A percentile compares a stretch with the other conserved stretches of the same genome.
Conservation (phyloP, 1,140 invertebrate genomes). For the Caenorhabditis latens region DNA sequence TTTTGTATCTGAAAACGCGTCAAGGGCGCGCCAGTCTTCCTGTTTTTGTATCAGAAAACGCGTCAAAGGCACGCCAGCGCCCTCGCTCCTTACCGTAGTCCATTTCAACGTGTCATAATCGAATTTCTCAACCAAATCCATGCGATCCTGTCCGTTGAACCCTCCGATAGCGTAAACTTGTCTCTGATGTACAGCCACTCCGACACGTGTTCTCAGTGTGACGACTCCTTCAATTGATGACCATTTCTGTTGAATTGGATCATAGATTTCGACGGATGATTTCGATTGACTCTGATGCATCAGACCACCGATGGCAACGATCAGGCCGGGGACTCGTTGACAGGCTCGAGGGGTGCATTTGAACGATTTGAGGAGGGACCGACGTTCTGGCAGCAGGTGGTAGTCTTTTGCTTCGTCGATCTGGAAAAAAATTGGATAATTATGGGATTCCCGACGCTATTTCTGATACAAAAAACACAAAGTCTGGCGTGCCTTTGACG, state of each 20-base stretch:
- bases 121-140: slow-evolving; percentile 90
- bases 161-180: slow-evolving; percentile 80
- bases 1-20: too few relatives aligned
- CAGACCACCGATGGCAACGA: slow-evolving; percentile 89
- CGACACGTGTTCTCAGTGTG: slow-evolving; percentile 87
- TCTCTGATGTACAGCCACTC: slow-evolving; percentile 83
- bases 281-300: slow-evolving; percentile 82
- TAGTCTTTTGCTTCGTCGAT: slow-evolving; percentile 87
- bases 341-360: slow-evolving; percentile 85
- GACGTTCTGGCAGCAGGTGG: slow-evolving; percentile 87
- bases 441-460: neutral
- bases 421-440: slow-evolving; percentile 23
- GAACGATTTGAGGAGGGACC: slow-evolving; percentile 84
- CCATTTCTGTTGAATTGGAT: slow-evolving; percentile 85
- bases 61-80: slow-evolving; percentile 79
- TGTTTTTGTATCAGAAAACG: too few relatives aligned
- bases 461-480: too few relatives aligned
- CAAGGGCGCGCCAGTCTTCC: too few relatives aligned
- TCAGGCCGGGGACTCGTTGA: slow-evolving; percentile 84
- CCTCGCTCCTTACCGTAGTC: slow-evolving; percentile 87
- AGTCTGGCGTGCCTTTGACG: too few relatives aligned
- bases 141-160: slow-evolving; percentile 87
- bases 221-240: slow-evolving; percentile 87
- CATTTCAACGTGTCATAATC: slow-evolving; percentile 85
- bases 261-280: slow-evolving; percentile 89